phyloP scores from a whole-genome alignment of 2,113 vertebrate genomes.

The Mormoops blainvillei region DNA sequence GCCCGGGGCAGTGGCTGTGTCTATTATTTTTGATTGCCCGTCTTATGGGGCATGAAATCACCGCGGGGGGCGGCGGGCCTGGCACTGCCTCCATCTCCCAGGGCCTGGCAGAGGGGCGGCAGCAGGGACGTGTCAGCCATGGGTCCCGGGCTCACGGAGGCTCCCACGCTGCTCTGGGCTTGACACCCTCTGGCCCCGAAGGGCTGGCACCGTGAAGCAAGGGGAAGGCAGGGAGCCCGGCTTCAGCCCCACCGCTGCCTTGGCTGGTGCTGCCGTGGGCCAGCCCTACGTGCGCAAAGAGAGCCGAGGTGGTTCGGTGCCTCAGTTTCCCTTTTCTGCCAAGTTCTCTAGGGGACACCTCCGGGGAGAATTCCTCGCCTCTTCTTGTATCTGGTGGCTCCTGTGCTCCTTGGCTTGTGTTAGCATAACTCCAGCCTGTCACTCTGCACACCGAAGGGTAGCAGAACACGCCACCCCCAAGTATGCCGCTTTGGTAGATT shows the following conservation, averaged over 20 bases:
- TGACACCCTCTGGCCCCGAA: neutral
- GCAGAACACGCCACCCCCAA: neutral
- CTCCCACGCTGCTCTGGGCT: neutral
- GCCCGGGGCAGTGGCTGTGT: neutral
- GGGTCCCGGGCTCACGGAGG: neutral
- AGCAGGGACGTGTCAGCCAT: neutral
- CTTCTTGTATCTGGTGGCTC: neutral
- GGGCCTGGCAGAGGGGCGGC: neutral
- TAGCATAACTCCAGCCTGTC: neutral
- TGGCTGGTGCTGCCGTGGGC: neutral
- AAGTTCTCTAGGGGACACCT: neutral
- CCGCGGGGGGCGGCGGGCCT: fast-evolving
- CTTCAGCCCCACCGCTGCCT: neutral
- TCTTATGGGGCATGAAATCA: slow-evolving; percentile 53
- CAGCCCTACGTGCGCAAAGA: neutral
- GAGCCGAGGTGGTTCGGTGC: neutral
- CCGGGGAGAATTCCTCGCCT: neutral
- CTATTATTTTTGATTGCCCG: slow-evolving; percentile 44
- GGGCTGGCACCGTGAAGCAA: fast-evolving
- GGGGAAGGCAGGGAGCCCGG: fast-evolving
- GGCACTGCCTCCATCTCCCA: neutral
- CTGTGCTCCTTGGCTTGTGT: neutral
- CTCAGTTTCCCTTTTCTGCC: neutral
- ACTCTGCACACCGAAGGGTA: neutral
- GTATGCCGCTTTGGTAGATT: fast-evolving